These are phyloP conservation scores for Pomacea maculata DNA, from an alignment of 1,140 invertebrate genomes.

Conservation along the genomic window DNA sequence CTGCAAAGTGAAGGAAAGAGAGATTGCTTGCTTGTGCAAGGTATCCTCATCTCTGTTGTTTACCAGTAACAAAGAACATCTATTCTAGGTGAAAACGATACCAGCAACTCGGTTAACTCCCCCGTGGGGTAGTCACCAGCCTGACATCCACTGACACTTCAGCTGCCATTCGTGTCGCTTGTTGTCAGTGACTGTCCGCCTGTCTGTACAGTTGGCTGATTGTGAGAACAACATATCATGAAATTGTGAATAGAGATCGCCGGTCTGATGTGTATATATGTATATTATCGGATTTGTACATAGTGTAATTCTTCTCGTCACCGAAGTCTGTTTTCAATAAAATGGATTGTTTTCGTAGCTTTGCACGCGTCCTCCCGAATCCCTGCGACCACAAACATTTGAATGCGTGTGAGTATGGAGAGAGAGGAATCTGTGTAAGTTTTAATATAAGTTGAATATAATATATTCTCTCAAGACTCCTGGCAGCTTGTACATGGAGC, in stretches of 20 bases:
- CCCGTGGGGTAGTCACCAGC: too few relatives aligned
- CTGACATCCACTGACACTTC: too few relatives aligned
- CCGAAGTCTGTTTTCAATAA: not conserved
- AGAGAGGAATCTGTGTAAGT: not conserved
- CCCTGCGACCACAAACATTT: not conserved
- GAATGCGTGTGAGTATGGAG: not conserved
- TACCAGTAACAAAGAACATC: too few relatives aligned
- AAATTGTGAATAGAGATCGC: too few relatives aligned
- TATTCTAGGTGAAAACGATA: too few relatives aligned
- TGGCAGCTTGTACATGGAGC: not conserved
- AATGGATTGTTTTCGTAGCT: not conserved
- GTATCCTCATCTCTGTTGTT: too few relatives aligned
- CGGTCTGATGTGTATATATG: not conserved
- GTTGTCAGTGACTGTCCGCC: too few relatives aligned
- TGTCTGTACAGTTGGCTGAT: not conserved
- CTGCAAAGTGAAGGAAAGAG: too few relatives aligned
- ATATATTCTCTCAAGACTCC: not conserved
- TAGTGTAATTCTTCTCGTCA: not conserved
- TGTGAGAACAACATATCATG: not conserved
- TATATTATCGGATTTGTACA: not conserved
- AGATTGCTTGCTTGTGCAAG: too few relatives aligned
- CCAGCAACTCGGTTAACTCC: too few relatives aligned
- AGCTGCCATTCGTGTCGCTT: too few relatives aligned
- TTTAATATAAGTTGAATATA: not conserved
- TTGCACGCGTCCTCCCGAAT: not conserved